Evolutionary conservation across 2,797 vertebrate species (phyloP).

Genomic region (Clamator glandarius): DNA sequence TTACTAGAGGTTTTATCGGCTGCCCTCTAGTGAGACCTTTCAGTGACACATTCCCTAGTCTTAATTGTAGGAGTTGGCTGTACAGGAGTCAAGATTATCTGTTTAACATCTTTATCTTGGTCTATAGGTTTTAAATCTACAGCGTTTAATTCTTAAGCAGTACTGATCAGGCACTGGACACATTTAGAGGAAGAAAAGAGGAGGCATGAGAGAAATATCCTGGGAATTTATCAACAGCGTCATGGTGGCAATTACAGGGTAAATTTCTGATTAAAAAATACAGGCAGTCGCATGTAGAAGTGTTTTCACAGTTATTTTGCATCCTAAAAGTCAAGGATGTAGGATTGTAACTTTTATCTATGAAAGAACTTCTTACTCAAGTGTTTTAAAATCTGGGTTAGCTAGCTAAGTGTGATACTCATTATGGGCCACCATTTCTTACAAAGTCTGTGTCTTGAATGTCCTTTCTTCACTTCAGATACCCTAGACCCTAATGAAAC

Average conservation of each 20-base stretch:
- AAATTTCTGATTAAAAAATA: background rate
- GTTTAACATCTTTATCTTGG: constrained; percentile 24
- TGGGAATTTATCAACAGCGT: background rate
- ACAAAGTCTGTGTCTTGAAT: background rate
- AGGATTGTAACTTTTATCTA: background rate
- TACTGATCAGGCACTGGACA: background rate
- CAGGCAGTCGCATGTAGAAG: background rate
- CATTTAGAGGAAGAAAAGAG: background rate
- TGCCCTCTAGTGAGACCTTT: constrained; percentile 27
- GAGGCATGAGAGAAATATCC: background rate
- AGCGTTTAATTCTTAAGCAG: background rate
- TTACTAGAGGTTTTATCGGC: background rate
- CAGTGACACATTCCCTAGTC: background rate
- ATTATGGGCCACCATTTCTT: background rate
- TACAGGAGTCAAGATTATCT: background rate
- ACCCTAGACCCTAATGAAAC: background rate
- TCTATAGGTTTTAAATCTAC: background rate
- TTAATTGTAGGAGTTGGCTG: background rate
- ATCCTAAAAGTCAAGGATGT: background rate
- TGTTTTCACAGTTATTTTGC: background rate
- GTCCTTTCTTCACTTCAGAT: background rate
- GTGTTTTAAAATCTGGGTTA: background rate
- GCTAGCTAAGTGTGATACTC: background rate
- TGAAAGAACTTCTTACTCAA: background rate
- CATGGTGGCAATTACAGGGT: background rate